phyloP scores from a whole-genome alignment of 1,140 invertebrate genomes.

The Drosophila willistoni region DNA sequence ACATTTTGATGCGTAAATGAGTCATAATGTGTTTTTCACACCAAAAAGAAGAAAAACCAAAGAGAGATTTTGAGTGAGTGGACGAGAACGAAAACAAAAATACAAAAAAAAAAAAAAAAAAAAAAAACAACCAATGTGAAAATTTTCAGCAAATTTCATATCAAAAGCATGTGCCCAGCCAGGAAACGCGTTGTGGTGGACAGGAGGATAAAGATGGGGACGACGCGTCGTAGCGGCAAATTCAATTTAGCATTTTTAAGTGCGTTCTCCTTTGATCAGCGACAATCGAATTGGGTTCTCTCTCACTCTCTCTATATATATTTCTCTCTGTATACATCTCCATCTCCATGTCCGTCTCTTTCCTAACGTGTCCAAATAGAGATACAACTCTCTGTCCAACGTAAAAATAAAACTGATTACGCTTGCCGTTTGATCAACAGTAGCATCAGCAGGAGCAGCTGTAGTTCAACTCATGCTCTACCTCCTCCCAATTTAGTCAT shows the following conservation, averaged over 20 bases:
- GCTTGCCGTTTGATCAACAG: slow-evolving; percentile 75
- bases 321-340: slow-evolving; percentile 29
- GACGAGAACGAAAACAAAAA: slow-evolving; percentile 1
- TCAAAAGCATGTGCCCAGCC: slow-evolving; percentile 40
- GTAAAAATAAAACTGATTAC: slow-evolving; percentile 54
- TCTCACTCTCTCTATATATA: too few relatives aligned
- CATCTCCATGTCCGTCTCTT: slow-evolving; percentile 25
- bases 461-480: slow-evolving; percentile 25
- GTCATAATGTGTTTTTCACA: slow-evolving; percentile 79
- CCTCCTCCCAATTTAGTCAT: slow-evolving; percentile 51
- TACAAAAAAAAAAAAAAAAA: slow-evolving; percentile 28
- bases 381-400: slow-evolving; percentile 7
- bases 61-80: background rate
- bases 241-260: slow-evolving; percentile 83
- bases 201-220: slow-evolving; percentile 1
- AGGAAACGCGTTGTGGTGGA: slow-evolving; percentile 21
- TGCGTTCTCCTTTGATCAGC: slow-evolving; percentile 82
- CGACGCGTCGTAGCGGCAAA: slow-evolving; percentile 77
- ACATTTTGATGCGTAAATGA: slow-evolving; percentile 73
- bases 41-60: slow-evolving; percentile 35
- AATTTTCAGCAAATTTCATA: slow-evolving; percentile 63
- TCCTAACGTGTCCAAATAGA: slow-evolving; percentile 36
- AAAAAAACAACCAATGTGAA: slow-evolving; percentile 54
- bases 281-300: slow-evolving; percentile 77
- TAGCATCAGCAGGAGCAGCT: slow-evolving; percentile 34